Conservation (phyloP, 2,797 vertebrate genomes). For the Rhincodon typus region DNA sequence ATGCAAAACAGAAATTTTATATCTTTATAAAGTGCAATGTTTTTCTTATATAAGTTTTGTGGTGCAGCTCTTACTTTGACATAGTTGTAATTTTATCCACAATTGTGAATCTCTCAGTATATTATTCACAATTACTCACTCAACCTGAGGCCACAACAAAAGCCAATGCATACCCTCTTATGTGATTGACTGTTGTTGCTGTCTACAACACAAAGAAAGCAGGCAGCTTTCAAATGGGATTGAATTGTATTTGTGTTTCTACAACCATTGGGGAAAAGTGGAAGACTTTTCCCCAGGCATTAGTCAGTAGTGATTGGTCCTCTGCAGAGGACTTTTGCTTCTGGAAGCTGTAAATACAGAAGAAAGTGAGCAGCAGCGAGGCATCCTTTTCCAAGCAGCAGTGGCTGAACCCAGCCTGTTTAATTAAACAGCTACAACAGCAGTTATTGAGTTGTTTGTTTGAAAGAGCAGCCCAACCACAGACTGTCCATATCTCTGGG, state of each 20-base stretch:
- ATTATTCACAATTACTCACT: background rate
- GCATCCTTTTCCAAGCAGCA: too few relatives aligned
- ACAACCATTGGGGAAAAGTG: background rate
- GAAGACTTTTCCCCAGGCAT: too few relatives aligned
- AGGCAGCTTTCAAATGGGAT: background rate
- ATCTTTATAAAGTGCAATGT: background rate
- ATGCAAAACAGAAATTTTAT: background rate
- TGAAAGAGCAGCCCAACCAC: too few relatives aligned
- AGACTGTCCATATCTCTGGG: too few relatives aligned
- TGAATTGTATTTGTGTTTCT: background rate
- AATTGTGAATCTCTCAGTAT: background rate
- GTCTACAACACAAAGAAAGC: background rate
- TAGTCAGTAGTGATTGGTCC: too few relatives aligned
- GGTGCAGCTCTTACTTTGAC: conserved; percentile 6
- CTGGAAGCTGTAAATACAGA: too few relatives aligned
- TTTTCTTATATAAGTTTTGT: background rate
- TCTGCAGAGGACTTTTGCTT: too few relatives aligned
- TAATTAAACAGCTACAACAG: too few relatives aligned
- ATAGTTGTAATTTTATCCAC: conserved; percentile 28
- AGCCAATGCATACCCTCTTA: background rate
- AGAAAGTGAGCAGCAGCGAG: too few relatives aligned
- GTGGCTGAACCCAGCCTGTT: too few relatives aligned
- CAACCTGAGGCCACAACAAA: background rate
- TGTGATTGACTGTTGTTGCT: background rate
- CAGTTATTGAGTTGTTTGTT: too few relatives aligned